A percentile compares a stretch with the other conserved stretches of the same genome.
These are phyloP conservation scores for Podarcis siculus DNA, from an alignment of 2,797 vertebrate genomes.

Conservation along the genomic window DNA sequence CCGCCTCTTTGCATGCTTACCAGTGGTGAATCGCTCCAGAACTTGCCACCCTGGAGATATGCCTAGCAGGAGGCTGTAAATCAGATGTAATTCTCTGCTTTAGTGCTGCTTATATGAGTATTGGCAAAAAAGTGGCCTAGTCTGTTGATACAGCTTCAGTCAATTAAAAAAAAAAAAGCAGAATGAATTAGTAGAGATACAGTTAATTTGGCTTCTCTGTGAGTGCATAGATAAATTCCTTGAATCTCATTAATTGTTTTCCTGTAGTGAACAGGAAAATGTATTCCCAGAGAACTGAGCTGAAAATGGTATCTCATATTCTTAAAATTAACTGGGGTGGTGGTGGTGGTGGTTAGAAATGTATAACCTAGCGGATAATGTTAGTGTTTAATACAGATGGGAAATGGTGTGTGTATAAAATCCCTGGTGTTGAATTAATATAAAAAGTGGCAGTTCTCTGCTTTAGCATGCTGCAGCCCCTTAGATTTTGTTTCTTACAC, in stretches of 20 bases:
- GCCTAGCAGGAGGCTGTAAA: background rate
- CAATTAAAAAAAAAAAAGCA: background rate
- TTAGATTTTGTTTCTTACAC: constrained; percentile 15
- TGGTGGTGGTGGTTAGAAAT: background rate
- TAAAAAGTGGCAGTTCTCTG: constrained; percentile 14
- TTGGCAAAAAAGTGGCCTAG: background rate
- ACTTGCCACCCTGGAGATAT: background rate
- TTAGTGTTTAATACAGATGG: constrained; percentile 14
- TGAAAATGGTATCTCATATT: background rate
- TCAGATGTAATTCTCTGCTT: background rate
- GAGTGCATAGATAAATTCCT: constrained; percentile 12
- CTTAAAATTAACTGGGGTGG: constrained; percentile 12
- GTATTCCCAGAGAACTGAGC: background rate
- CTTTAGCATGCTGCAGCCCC: constrained; percentile 2
- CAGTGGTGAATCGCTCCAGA: background rate
- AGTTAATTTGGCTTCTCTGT: constrained; percentile 21
- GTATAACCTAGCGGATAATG: background rate
- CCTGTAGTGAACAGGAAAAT: background rate
- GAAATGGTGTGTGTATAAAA: constrained; percentile 14
- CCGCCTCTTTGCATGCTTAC: background rate
- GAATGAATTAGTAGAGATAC: background rate
- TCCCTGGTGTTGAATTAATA: background rate
- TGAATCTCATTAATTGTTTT: constrained; percentile 11
- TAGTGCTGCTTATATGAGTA: background rate
- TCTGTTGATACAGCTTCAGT: constrained; percentile 15